phyloP scores from a whole-genome alignment of 1,140 invertebrate species.

The Homalodisca vitripennis region DNA sequence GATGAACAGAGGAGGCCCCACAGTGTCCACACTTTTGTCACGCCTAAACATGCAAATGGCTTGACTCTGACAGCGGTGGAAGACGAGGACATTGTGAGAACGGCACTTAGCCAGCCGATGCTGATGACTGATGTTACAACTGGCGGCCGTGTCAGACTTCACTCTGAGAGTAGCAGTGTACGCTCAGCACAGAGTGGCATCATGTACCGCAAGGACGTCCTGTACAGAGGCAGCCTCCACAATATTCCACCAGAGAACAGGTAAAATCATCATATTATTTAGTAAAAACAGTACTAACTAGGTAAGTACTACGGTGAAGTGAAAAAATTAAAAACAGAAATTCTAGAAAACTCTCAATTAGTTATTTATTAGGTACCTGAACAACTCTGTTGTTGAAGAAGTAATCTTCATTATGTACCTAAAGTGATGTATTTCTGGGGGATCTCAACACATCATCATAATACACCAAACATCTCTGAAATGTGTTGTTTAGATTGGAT shows the following conservation, averaged over 20 bases:
- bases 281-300: background rate
- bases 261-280: conserved; percentile 25
- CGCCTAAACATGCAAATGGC: conserved; percentile 31
- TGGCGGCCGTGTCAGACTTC: conserved; percentile 11
- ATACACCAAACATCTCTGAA: too few relatives aligned
- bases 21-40: conserved; percentile 33
- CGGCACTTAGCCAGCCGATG: conserved; percentile 64
- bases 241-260: conserved; percentile 56
- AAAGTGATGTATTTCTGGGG: too few relatives aligned
- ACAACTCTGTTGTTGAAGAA: too few relatives aligned
- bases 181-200: conserved; percentile 56
- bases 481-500: too few relatives aligned
- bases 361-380: too few relatives aligned
- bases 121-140: conserved; percentile 45
- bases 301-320: background rate
- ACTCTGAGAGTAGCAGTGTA: conserved; percentile 16
- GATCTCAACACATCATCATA: too few relatives aligned
- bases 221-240: conserved; percentile 79
- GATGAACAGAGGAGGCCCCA: conserved; percentile 35
- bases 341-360: too few relatives aligned
- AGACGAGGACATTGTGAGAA: conserved; percentile 41
- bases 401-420: too few relatives aligned
- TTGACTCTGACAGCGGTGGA: conserved; percentile 42
- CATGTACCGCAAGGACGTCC: conserved; percentile 82
- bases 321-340: too few relatives aligned